Conservation (phyloP, 2,113 vertebrate genomes). For the Suricata suricatta region DNA sequence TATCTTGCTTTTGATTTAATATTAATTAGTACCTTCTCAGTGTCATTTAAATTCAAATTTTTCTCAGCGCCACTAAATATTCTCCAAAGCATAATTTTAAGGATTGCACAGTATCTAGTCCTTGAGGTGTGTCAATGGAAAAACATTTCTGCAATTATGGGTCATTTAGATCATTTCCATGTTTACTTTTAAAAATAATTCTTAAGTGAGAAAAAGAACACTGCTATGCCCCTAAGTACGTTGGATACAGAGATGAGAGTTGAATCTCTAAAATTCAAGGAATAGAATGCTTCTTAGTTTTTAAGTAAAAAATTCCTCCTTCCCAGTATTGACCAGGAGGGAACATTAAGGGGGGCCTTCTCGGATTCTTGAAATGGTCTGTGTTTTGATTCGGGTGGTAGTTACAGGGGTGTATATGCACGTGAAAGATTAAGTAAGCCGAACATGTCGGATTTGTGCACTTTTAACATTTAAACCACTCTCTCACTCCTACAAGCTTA, state of each 20-base stretch:
- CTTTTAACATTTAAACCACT: neutral
- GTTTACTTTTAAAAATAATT: constrained; percentile 26
- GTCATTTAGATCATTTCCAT: neutral
- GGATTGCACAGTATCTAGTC: neutral
- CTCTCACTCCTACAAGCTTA: neutral
- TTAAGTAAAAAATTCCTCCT: neutral
- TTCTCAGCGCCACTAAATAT: neutral
- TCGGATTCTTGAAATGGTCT: neutral
- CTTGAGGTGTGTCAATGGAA: neutral
- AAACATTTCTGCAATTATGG: neutral
- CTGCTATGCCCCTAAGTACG: neutral
- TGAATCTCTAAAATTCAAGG: neutral
- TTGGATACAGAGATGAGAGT: neutral
- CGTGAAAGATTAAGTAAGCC: neutral
- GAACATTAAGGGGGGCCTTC: neutral
- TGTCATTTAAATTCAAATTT: neutral
- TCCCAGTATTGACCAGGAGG: neutral
- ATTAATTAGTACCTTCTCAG: neutral
- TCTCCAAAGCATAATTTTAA: neutral
- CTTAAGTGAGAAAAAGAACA: neutral
- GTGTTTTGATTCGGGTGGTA: neutral
- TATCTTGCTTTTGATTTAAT: constrained; percentile 8
- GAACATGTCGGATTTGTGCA: neutral
- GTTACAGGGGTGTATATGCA: neutral
- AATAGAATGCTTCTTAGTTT: neutral